Conservation (phyloP, 2,113 vertebrate species). For the Myodes glareolus region DNA sequence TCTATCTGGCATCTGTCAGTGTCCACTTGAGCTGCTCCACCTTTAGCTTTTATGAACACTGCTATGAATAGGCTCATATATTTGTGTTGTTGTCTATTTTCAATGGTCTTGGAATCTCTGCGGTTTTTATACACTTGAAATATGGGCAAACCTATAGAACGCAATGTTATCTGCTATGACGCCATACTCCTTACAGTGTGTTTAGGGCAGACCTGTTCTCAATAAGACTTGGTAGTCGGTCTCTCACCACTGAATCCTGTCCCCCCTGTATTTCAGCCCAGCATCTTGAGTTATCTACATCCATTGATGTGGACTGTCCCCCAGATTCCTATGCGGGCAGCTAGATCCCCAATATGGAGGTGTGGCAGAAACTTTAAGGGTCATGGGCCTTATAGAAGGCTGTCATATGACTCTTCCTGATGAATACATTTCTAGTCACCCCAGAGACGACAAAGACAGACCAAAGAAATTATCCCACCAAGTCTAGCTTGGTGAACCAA, state of each 20-base stretch:
- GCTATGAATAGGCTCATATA: neutral
- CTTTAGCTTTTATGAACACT: neutral
- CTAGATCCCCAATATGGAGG: neutral
- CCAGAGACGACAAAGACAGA: neutral
- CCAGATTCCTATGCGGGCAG: neutral
- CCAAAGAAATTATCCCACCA: neutral
- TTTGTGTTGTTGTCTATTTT: neutral
- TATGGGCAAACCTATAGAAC: neutral
- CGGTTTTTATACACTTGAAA: neutral
- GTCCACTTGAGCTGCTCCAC: neutral
- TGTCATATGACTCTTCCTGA: neutral
- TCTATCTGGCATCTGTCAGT: neutral
- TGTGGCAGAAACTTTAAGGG: neutral
- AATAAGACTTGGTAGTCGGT: too few relatives aligned
- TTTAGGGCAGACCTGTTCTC: neutral
- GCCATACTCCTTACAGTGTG: neutral
- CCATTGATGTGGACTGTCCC: too few relatives aligned
- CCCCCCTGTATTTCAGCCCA: neutral
- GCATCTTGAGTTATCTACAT: neutral
- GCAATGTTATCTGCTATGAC: neutral
- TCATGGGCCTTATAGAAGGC: neutral
- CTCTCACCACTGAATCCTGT: too few relatives aligned
- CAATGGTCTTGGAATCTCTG: neutral
- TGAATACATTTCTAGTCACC: neutral
- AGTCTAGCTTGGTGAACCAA: neutral